Percentiles rank a stretch among this genome's conserved stretches.
These are phyloP conservation scores for Muntiacus reevesi DNA, from an alignment of 2,113 vertebrate genomes.

Conservation along the genomic window DNA sequence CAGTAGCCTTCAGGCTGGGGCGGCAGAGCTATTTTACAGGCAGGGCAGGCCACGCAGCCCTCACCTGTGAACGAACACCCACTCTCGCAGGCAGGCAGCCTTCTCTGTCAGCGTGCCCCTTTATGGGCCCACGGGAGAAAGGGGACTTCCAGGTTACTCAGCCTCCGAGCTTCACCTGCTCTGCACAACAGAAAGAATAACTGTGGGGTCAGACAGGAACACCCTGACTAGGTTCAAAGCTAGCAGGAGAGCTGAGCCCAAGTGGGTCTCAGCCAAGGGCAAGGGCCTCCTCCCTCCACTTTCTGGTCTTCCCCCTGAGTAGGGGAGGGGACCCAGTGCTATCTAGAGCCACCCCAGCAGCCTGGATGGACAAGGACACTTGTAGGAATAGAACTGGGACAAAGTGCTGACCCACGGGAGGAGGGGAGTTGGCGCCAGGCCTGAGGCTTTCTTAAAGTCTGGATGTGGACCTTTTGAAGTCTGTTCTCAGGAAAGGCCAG, in stretches of 20 bases:
- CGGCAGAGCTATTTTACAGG: not conserved
- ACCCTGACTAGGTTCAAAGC: not conserved
- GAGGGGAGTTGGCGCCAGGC: not conserved
- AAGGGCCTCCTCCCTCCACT: not conserved
- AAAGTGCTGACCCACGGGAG: not conserved
- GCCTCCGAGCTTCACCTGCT: not conserved
- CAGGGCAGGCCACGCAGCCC: not conserved
- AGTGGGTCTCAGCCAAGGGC: not conserved
- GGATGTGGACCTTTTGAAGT: not conserved
- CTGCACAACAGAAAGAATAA: not conserved
- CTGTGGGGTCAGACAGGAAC: not conserved
- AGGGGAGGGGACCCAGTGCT: not conserved
- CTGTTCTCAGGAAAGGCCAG: constrained; percentile 29
- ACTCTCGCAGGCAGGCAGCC: not conserved
- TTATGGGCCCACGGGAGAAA: not conserved
- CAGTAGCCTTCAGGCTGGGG: not conserved
- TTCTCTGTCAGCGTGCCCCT: not conserved
- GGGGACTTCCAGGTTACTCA: not conserved
- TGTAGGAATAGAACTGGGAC: not conserved
- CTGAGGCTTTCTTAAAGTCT: not conserved
- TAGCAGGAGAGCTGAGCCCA: not conserved
- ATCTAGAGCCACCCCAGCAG: not conserved
- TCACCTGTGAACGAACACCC: rapidly evolving
- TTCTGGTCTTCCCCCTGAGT: not conserved
- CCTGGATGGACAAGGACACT: not conserved